phyloP scores from a whole-genome alignment of 2,113 vertebrate species.

The zebrafish (Danio rerio) region GRCz12tu NC_133178.1:13507501-13508000 shows the following conservation, averaged over 20 bases:
- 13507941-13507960: background rate
- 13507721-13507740: conserved; percentile 42
- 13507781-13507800: conserved; percentile 20
- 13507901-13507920: background rate
- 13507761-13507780: conserved; percentile 40
- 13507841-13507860: background rate
- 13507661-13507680: conserved; percentile 55
- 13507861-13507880: background rate
- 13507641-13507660: conserved; percentile 53
- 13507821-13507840: background rate
- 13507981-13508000: background rate
- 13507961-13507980: conserved; percentile 4
- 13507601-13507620: conserved; percentile 58
- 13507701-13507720: conserved; percentile 8
- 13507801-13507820: background rate
- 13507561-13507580: conserved; percentile 53
- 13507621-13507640: conserved; percentile 57
- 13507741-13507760: conserved; percentile 56
- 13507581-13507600: conserved; percentile 60
- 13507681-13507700: conserved; percentile 17
- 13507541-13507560: conserved; percentile 61
- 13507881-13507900: background rate
- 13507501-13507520: conserved; percentile 52
- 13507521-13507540: conserved; percentile 45
- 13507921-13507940: background rate